Percentiles rank a stretch among this genome's conserved stretches.
Conservation (phyloP, 2,113 vertebrate species). For the Peromyscus maniculatus region DNA sequence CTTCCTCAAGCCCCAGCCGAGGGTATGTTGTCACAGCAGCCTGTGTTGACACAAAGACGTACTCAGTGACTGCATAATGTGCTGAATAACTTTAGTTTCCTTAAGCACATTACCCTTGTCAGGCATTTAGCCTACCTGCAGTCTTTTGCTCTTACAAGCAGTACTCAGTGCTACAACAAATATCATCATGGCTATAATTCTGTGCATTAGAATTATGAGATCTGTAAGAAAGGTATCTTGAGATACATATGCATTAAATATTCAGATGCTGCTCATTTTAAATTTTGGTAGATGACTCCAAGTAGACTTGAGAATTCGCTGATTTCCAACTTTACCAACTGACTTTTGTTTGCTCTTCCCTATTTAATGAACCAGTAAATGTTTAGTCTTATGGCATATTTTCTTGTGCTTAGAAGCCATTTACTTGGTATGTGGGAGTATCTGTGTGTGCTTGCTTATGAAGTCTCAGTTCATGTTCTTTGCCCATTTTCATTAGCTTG, state of each 20-base stretch:
- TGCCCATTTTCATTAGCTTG: not conserved
- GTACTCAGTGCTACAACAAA: not conserved
- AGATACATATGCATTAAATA: not conserved
- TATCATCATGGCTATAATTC: not conserved
- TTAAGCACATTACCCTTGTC: not conserved
- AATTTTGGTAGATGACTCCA: not conserved
- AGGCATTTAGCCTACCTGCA: not conserved
- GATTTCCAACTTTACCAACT: not conserved
- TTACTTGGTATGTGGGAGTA: not conserved
- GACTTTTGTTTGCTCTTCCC: not conserved
- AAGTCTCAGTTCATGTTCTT: not conserved
- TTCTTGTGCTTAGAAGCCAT: not conserved
- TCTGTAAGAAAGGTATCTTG: not conserved
- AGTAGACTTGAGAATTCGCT: constrained; percentile 13
- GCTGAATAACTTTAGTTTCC: not conserved
- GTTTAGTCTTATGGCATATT: not conserved
- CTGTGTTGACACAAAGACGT: not conserved
- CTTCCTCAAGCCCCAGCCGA: not conserved
- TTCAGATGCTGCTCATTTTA: not conserved
- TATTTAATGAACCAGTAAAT: not conserved
- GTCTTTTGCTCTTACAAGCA: not conserved
- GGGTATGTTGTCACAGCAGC: too few relatives aligned
- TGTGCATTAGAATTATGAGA: not conserved
- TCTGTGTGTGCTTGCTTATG: not conserved
- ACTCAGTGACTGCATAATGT: not conserved